A percentile compares a stretch with the other conserved stretches of the same genome.
These are phyloP conservation scores for Lathronympha strigana DNA, from an alignment of 2,888 invertebrate genomes.

Conservation along the genomic window DNA sequence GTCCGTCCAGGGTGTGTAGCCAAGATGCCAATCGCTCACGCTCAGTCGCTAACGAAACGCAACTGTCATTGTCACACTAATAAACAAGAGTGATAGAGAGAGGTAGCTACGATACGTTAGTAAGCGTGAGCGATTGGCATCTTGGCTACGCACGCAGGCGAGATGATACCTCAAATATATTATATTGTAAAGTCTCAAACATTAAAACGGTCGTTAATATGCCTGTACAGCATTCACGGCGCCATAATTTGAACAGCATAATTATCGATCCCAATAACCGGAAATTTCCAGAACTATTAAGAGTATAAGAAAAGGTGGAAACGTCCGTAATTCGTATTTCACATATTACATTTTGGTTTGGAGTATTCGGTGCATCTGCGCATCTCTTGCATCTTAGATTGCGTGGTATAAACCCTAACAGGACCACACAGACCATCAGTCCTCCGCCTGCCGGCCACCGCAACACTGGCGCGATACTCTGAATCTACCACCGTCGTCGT, in stretches of 20 bases:
- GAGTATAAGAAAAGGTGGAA: neutral
- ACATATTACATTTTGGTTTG: neutral
- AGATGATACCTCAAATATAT: too few relatives aligned
- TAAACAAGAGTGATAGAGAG: too few relatives aligned
- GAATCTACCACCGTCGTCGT: slow-evolving; percentile 64
- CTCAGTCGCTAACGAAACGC: too few relatives aligned
- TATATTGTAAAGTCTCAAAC: too few relatives aligned
- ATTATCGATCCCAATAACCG: neutral
- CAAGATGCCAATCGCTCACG: too few relatives aligned
- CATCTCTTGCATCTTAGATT: neutral
- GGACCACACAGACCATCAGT: slow-evolving; percentile 1
- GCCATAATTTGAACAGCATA: slow-evolving; percentile 1
- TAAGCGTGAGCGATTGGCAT: too few relatives aligned
- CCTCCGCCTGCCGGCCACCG: neutral
- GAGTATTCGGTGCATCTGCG: slow-evolving; percentile 7
- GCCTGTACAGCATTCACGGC: neutral
- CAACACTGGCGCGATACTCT: slow-evolving; percentile 59
- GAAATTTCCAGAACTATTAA: neutral
- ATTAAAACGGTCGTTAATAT: too few relatives aligned
- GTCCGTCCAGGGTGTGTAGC: too few relatives aligned
- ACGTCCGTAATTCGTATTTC: neutral
- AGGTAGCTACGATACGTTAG: too few relatives aligned
- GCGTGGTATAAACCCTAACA: neutral
- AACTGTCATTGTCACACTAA: too few relatives aligned
- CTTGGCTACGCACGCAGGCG: too few relatives aligned